Percentiles rank a stretch among this genome's conserved stretches.
These are phyloP conservation scores for Cistogaster globosa DNA, from an alignment of 2,888 invertebrate species.

Conservation along the genomic window DNA sequence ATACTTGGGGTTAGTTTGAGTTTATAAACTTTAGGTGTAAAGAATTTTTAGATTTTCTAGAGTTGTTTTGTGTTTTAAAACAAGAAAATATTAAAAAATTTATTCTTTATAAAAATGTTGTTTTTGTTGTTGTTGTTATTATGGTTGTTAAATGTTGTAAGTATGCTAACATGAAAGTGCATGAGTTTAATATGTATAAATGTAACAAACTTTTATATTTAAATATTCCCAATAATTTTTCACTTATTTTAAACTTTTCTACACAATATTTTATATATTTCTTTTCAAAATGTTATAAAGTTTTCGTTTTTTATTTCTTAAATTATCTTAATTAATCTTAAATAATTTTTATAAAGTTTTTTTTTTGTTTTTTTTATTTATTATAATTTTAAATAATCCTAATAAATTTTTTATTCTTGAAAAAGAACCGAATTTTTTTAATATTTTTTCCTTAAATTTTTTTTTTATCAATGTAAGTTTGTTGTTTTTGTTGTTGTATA, in stretches of 20 bases:
- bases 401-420: constrained; percentile 43
- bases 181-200: constrained; percentile 60
- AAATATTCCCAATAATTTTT: constrained; percentile 60
- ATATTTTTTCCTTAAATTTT: neutral
- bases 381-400: constrained; percentile 40
- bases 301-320: constrained; percentile 27
- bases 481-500: constrained; percentile 27
- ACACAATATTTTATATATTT: constrained; percentile 26
- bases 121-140: neutral
- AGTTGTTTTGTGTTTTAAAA: neutral
- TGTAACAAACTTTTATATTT: constrained; percentile 59
- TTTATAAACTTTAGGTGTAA: constrained; percentile 17
- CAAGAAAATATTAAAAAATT: neutral
- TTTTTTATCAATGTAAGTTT: constrained; percentile 19
- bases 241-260: constrained; percentile 33
- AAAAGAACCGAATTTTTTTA: neutral
- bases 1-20: neutral
- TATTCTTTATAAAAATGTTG: neutral
- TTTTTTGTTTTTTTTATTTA: neutral
- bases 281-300: constrained; percentile 47
- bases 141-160: neutral
- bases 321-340: constrained; percentile 18
- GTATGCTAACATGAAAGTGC: constrained; percentile 67
- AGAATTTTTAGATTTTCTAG: neutral
- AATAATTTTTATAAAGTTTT: neutral